phyloP scores from a whole-genome alignment of 2,797 vertebrate genomes.

The Sebastes vulpes region DNA sequence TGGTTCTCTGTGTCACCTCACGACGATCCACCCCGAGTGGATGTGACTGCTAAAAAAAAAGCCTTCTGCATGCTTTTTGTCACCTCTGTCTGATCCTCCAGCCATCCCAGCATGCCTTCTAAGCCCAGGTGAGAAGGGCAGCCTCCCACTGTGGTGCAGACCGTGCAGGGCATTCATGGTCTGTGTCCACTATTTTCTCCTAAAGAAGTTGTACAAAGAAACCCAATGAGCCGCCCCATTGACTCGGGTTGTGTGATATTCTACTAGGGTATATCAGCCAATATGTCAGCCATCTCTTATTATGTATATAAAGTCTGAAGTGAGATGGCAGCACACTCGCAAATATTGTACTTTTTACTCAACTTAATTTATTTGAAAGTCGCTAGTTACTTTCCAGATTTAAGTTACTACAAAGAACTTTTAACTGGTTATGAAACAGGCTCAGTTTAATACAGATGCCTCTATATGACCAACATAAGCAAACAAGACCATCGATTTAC shows the following conservation, averaged over 20 bases:
- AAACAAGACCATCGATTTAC: background rate
- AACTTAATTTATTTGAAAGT: too few relatives aligned
- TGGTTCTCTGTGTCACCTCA: conserved; percentile 51
- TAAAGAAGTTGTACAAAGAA: conserved; percentile 13
- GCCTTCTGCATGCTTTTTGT: conserved; percentile 39
- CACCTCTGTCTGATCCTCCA: conserved; percentile 47
- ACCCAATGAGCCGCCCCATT: background rate
- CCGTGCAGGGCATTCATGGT: conserved; percentile 7
- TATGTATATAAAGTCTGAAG: too few relatives aligned
- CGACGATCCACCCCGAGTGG: conserved; percentile 22
- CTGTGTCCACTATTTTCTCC: background rate
- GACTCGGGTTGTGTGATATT: background rate
- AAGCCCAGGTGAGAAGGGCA: conserved; percentile 39
- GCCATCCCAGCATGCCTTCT: background rate
- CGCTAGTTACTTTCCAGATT: too few relatives aligned
- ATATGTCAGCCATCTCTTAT: background rate
- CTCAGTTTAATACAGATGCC: too few relatives aligned
- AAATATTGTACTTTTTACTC: too few relatives aligned
- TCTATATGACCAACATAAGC: too few relatives aligned
- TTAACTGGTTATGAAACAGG: too few relatives aligned
- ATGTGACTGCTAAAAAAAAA: conserved; percentile 52
- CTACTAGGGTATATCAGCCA: background rate
- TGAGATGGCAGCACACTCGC: background rate
- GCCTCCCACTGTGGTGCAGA: conserved; percentile 8
- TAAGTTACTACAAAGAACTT: too few relatives aligned